These are phyloP conservation scores for Clarias platycephalus DNA, from an alignment of 2,797 vertebrate genomes.

Conservation along the genomic window DNA sequence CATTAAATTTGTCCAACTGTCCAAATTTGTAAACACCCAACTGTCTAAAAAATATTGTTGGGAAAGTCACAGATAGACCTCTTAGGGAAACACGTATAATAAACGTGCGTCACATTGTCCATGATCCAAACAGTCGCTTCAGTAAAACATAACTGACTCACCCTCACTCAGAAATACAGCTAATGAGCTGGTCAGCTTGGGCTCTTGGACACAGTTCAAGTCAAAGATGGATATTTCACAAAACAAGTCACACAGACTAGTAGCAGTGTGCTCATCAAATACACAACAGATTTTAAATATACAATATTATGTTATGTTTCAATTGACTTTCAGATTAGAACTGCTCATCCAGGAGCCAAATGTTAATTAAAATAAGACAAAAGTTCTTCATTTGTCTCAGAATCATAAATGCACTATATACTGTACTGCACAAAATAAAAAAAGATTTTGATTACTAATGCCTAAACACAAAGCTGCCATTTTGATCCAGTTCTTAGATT, in stretches of 20 bases:
- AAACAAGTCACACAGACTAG: neutral
- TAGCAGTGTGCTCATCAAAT: neutral
- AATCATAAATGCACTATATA: neutral
- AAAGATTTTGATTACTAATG: neutral
- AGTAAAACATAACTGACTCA: neutral
- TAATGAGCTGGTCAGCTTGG: neutral
- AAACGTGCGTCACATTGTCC: neutral
- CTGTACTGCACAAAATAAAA: neutral
- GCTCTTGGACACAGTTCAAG: neutral
- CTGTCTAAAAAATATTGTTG: neutral
- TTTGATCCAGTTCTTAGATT: neutral
- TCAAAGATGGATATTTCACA: neutral
- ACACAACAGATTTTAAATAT: neutral
- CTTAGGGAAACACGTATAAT: neutral
- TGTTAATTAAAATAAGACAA: neutral
- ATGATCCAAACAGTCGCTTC: neutral
- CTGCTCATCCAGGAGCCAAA: neutral
- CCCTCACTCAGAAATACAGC: neutral
- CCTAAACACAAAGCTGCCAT: neutral
- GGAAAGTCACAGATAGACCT: neutral
- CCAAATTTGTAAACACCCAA: neutral
- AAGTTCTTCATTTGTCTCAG: neutral
- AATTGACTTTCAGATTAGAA: neutral
- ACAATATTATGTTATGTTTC: neutral
- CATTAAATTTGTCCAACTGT: neutral